These are phyloP conservation scores for Melanerpes formicivorus DNA, from an alignment of 2,113 vertebrate genomes.

Conservation along the genomic window DNA sequence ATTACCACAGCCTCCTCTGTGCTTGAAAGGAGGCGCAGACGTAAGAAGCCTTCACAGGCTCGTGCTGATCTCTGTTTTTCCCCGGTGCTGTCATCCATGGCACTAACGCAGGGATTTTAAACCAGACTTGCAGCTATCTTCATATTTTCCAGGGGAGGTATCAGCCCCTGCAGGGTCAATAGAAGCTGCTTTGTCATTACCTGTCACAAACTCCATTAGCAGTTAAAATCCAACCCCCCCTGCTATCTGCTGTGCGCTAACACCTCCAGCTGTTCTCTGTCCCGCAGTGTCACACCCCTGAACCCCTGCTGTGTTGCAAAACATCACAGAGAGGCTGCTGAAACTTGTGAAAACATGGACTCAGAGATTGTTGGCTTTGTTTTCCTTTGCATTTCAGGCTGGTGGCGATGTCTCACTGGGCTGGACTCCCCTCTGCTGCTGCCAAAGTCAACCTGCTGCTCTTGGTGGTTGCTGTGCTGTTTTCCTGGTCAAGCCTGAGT, in stretches of 20 bases:
- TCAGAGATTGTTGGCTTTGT: not conserved
- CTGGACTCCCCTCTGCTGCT: not conserved
- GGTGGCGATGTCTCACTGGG: conserved; percentile 39
- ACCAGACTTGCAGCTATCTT: not conserved
- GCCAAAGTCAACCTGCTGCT: conserved; percentile 40
- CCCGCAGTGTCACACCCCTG: not conserved
- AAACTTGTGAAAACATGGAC: not conserved
- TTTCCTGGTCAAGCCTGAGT: not conserved
- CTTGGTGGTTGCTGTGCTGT: conserved; percentile 11
- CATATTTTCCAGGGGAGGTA: not conserved
- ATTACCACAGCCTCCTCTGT: not conserved
- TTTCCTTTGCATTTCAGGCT: conserved; percentile 43
- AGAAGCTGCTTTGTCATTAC: not conserved
- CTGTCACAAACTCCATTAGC: not conserved
- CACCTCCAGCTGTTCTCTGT: not conserved
- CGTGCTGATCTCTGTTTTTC: not conserved
- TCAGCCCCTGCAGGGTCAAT: not conserved
- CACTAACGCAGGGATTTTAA: not conserved
- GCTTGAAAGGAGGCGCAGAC: not conserved
- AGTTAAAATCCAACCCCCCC: not conserved
- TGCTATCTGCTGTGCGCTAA: not conserved
- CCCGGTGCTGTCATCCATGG: not conserved
- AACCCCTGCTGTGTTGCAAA: not conserved
- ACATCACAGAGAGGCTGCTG: not conserved
- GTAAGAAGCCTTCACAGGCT: not conserved